Evolutionary conservation across 2,113 vertebrate genomes (phyloP), one percentile per base, ranked within the genome.

Genomic region (Heteronetta atricapilla): DNA sequence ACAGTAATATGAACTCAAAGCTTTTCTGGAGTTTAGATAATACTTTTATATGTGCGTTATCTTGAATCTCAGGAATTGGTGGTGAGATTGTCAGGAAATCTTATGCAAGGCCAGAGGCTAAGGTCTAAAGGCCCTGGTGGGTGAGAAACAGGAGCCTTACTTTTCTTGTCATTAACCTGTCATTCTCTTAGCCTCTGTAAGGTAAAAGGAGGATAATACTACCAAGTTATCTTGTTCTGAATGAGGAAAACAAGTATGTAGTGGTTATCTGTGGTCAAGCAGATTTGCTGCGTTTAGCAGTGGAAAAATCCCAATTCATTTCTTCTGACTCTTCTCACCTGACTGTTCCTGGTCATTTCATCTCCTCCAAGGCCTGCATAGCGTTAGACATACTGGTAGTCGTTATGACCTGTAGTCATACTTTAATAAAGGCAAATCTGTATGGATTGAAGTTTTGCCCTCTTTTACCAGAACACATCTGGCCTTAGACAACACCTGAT

Each of bases 1-100:
- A 28, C 68, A 50, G 40, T 10, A 31, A 1, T 23, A 34, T 67
- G 36, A 81, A 78, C 55, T 75, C 9, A 22, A 42, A 59, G 52
- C 9, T 13, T 75, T 3, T 13, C 17, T 46, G 63, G 59, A 64
- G 17, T 26, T 60, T 25, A 1, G 1, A 4, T 34, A 62, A 73
- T 2, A 11, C 1, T 0, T 40, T 52, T 28, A 11, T 40, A 10
- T 63, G n/a, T 10, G 3, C 25, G 56, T 74, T 38, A 26, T 64
- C 62, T 55, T n/a, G 29, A 78, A 42, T 31, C 6, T 67, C 20
- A 5, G 38, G n/a, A 53, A 69, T 33, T 6, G 8, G 33, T 64
- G 2, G 44, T 14, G 33, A 36, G 19, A 33, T 83, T 22, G 23
- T 53, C 34, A 29, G 23, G 48, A 69, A 83, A 42, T 60, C 42